phyloP scores from a whole-genome alignment of 2,113 vertebrate genomes.

The Gavialis gangeticus region DNA sequence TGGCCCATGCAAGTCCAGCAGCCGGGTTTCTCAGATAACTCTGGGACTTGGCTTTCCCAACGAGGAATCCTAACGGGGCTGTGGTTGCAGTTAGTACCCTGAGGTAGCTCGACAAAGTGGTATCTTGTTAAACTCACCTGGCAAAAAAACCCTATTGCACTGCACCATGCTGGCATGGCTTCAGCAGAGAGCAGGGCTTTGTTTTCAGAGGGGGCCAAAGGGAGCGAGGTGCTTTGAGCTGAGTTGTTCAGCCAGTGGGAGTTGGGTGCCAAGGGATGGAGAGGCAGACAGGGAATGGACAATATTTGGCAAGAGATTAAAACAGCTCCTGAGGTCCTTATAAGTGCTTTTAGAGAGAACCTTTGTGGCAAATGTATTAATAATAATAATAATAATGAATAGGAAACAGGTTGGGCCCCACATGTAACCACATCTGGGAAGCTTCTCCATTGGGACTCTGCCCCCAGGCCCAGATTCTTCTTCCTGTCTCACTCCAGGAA shows the following conservation, averaged over 20 bases:
- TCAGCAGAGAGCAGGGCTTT: neutral
- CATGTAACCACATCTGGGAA: neutral
- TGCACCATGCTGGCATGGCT: too few species aligned
- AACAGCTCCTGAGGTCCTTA: neutral
- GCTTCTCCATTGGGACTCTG: neutral
- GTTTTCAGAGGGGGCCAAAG: neutral
- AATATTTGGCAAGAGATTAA: neutral
- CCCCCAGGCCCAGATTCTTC: neutral
- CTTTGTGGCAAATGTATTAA: neutral
- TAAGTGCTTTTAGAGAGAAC: neutral
- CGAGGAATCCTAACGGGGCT: too few species aligned
- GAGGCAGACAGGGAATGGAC: neutral
- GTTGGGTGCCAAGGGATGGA: too few species aligned
- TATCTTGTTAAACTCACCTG: too few species aligned
- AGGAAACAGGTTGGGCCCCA: neutral
- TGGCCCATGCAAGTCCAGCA: neutral
- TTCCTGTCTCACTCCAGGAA: neutral
- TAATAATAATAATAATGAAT: neutral
- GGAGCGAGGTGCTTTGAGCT: neutral
- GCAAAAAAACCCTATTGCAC: too few species aligned
- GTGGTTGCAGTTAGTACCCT: too few species aligned
- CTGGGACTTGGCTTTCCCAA: neutral
- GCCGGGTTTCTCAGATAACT: neutral
- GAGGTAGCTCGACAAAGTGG: too few species aligned
- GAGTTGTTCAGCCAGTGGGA: too few species aligned